Evolutionary conservation across 2,888 invertebrate genomes (phyloP), one percentile per base, ranked within the genome.

Genomic region (Gymnocheta viridis): DNA sequence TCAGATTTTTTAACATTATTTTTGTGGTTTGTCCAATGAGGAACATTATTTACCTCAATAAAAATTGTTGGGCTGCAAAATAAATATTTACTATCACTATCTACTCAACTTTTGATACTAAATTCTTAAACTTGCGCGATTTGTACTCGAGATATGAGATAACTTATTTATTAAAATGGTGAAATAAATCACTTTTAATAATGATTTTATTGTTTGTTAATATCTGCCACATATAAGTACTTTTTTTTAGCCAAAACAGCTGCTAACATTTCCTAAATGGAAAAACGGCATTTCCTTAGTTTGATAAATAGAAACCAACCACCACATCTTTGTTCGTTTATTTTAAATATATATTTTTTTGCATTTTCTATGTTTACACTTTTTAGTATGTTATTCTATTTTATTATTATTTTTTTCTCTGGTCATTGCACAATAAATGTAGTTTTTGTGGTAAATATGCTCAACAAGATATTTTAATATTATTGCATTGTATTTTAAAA

Each of bases 401-500:
- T 62, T 64, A 41, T 67, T 38, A 41, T 41, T 12, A 12, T 38
- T 41, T 38, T 54, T 67, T 41, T 29, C 66, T 56, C 47, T 58
- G 56, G 47, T 49, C 72, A 49, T 51, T 72, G 54, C 32, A 66
- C 70, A 79, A 79, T 72, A 54, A 62, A 79, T 27, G 47, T 64
- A 14, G 64, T 9, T 51, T 10, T 62, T 73, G 10, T 66, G 60
- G 22, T 60, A 32, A 38, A 41, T 60, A n/a, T 54, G 22, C 64
- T 73, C 44, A 54, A 44, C 12, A 62, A 73, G 64, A 77, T 73
- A 81, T 81, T 81, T 77, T 78, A 67, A 77, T 67, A 70, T 80
- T 73, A 62, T 79, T 84, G 38, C 24, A 60, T 79, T 79, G 38
- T 51, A 27, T 44, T 44, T 62, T 58, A 44, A 32, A 58, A 58